Conservation (phyloP, 2,888 invertebrate genomes). For the Ferdinandea cuprea region DNA sequence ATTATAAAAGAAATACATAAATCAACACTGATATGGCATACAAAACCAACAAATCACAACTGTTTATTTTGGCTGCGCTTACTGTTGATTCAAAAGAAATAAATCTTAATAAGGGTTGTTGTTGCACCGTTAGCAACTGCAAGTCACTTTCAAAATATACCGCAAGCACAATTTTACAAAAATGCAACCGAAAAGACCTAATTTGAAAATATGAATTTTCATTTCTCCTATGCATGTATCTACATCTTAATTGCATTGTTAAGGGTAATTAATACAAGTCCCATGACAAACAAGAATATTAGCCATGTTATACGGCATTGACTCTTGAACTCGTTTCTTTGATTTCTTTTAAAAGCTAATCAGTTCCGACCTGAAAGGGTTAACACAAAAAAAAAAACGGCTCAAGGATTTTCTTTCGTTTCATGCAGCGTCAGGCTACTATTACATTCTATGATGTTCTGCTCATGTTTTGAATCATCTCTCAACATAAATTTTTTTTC, state of each 20-base stretch:
- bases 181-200: constrained; percentile 55
- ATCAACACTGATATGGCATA: too few relatives aligned
- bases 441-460: constrained; percentile 26
- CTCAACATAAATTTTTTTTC: constrained; percentile 4
- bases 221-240: constrained; percentile 43
- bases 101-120: constrained; percentile 13
- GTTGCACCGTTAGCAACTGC: constrained; percentile 47
- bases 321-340: constrained; percentile 73
- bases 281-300: constrained; percentile 63
- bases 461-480: constrained; percentile 36
- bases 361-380: constrained; percentile 55
- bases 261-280: constrained; percentile 68
- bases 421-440: constrained; percentile 58
- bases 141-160: constrained; percentile 48
- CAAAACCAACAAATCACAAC: too few relatives aligned
- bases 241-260: constrained; percentile 63
- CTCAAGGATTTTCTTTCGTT: constrained; percentile 25
- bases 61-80: background rate
- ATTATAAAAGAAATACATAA: too few relatives aligned
- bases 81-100: constrained; percentile 14
- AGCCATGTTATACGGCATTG: constrained; percentile 59
- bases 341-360: constrained; percentile 72
- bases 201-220: constrained; percentile 41
- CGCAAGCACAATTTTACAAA: constrained; percentile 40
- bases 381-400: constrained; percentile 10